These are phyloP conservation scores for Branchipolynoe longqiensis DNA, from an alignment of 2,888 invertebrate genomes.

Conservation along the genomic window DNA sequence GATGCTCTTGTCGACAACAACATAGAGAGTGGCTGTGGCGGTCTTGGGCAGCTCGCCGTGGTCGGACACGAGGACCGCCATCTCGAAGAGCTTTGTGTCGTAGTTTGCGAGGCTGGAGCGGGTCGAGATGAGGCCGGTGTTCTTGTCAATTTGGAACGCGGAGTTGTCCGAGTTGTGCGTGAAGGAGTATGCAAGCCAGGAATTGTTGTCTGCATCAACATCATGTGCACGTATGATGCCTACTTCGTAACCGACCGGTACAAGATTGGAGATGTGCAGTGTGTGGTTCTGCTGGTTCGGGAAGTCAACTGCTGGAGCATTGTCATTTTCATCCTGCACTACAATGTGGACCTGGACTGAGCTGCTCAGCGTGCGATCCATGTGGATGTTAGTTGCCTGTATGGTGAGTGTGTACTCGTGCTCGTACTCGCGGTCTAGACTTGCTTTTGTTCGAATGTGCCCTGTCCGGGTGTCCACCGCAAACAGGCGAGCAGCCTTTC, in stretches of 20 bases:
- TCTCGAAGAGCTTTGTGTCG: conserved; percentile 20
- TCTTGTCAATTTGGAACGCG: conserved; percentile 35
- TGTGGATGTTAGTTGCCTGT: conserved; percentile 83
- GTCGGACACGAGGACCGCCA: conserved; percentile 46
- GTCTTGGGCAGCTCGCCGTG: conserved; percentile 32
- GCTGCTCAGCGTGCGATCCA: conserved; percentile 19
- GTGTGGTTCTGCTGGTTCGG: conserved; percentile 56
- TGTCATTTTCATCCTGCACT: conserved; percentile 50
- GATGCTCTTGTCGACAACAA: conserved; percentile 33
- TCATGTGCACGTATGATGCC: conserved; percentile 49
- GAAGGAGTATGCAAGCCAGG: conserved; percentile 50
- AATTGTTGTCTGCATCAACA: conserved; percentile 53
- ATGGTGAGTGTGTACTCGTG: conserved; percentile 89
- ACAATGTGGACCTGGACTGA: background rate
- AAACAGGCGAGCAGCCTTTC: conserved; percentile 86
- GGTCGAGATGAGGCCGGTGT: conserved; percentile 47
- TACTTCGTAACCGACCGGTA: conserved; percentile 48
- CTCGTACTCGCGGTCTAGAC: conserved; percentile 91
- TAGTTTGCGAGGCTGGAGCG: conserved; percentile 8
- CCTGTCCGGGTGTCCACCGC: conserved; percentile 93
- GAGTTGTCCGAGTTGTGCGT: conserved; percentile 16
- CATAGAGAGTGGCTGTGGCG: conserved; percentile 39
- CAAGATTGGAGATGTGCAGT: conserved; percentile 47
- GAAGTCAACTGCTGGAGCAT: conserved; percentile 37
- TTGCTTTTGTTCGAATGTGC: conserved; percentile 89